phyloP scores from a whole-genome alignment of 2,797 vertebrate genomes.

The Brachyrhaphis roseni region DNA sequence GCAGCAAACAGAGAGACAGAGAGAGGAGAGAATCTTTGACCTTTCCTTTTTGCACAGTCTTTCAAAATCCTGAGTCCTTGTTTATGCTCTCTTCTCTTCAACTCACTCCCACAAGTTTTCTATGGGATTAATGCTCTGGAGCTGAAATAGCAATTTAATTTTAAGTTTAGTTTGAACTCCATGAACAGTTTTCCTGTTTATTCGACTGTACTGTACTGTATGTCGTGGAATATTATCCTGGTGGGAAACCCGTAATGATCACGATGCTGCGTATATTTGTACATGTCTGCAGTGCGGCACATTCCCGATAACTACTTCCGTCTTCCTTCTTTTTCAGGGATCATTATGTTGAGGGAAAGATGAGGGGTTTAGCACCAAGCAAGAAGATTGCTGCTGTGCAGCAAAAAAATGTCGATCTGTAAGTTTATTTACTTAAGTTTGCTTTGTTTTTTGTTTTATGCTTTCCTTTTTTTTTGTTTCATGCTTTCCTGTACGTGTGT shows the following conservation, averaged over 20 bases:
- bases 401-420: constrained; percentile 96
- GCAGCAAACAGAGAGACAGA: neutral
- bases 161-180: neutral
- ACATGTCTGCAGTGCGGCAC: neutral
- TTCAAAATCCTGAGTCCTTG: neutral
- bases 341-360: constrained; percentile 97
- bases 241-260: neutral
- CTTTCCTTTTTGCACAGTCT: neutral
- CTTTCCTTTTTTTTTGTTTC: neutral
- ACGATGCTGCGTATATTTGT: neutral
- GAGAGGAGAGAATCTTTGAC: neutral
- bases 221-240: neutral
- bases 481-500: neutral
- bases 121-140: neutral
- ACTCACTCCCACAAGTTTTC: neutral
- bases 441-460: neutral
- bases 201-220: no score
- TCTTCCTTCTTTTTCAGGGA: constrained; percentile 79
- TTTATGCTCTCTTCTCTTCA: neutral
- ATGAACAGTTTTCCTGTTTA: neutral
- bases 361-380: constrained; percentile 94
- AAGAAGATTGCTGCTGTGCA: constrained; percentile 96
- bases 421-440: constrained; percentile 66
- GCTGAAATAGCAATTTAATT: neutral
- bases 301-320: neutral